Conservation (phyloP, 2,888 invertebrate species). For the Agonopterix heracliana region DNA sequence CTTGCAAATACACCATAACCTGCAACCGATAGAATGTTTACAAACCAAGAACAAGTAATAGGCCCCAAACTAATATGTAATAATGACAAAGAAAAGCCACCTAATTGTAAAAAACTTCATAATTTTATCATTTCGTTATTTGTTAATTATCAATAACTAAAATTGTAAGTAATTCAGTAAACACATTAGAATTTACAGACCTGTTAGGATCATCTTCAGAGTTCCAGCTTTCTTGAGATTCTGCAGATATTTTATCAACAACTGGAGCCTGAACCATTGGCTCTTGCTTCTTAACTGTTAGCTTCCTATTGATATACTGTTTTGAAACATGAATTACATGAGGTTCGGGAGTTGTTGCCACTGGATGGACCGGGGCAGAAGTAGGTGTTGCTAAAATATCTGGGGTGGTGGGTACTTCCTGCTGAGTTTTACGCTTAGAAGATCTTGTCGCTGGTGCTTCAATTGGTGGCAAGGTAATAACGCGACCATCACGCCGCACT, state of each 20-base stretch:
- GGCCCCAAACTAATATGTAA: too few species aligned
- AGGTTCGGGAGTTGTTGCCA: slow-evolving; percentile 43
- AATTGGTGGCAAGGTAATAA: slow-evolving; percentile 87
- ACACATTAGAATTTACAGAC: slow-evolving; percentile 38
- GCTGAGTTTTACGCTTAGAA: slow-evolving; percentile 79
- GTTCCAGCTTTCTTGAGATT: slow-evolving; percentile 81
- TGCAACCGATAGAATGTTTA: slow-evolving; percentile 25
- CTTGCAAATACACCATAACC: slow-evolving; percentile 96
- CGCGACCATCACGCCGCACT: slow-evolving; percentile 82
- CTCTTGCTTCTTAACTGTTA: slow-evolving; percentile 46
- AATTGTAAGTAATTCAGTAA: not conserved
- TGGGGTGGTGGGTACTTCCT: slow-evolving; percentile 31
- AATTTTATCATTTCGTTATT: too few species aligned
- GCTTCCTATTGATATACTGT: slow-evolving; percentile 58
- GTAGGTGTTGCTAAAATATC: slow-evolving; percentile 23
- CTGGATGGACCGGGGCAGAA: slow-evolving; percentile 20
- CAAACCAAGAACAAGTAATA: too few species aligned
- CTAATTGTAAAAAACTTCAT: too few species aligned
- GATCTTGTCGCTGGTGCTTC: slow-evolving; percentile 89
- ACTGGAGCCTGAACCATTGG: slow-evolving; percentile 24
- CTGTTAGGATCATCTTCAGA: slow-evolving; percentile 95
- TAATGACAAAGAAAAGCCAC: too few species aligned
- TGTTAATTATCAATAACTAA: not conserved
- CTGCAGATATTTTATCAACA: slow-evolving; percentile 62
- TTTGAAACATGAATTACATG: slow-evolving; percentile 43